Evolutionary conservation across 2,888 invertebrate species (phyloP), one percentile per base, ranked within the genome.

Genomic region (Encarsia formosa): DNA sequence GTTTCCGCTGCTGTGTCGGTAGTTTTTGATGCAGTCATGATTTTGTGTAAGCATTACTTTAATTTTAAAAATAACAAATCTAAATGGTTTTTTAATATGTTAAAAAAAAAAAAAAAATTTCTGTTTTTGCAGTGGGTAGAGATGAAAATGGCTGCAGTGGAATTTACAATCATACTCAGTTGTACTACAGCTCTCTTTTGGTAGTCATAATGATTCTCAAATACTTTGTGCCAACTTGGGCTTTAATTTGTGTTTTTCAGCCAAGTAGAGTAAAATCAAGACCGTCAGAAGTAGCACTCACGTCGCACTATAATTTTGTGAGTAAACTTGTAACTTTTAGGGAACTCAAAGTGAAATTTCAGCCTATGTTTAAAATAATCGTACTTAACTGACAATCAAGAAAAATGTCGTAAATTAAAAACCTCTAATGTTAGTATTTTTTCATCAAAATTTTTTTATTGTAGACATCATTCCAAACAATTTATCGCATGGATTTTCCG

Each of bases 1-100:
- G 60, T 77, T 35, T 77, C 78, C 11, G 77, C 78, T 18, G 61
- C 75, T 22, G 60, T 70, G 38, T 66, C 69, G 13, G 59, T 71
- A 24, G 61, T 66, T 20, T 72, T 68, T 57, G 70, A 72, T 58
- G 63, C 67, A 34, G 60, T 68, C 4, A 68, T 71, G 68, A 60
- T 66, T 40, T 57, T 70, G 39, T 52, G 70, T 71, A 58, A 66
- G 65, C 57, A n/a, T n/a, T n/a, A n/a, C n/a, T n/a, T n/a, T n/a
- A 38, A 40, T 15, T 49, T 24, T 11, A 18, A 18, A 26, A 16
- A 22, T 18, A 31, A 20, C 40, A 18, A 39, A 35, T 9, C 15
- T 19, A 35, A 9, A 41, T 38, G 18, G 11, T 20, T 39, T 35
- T 29, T 29, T 22, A 8, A 45, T 24, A 6, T 13, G 19, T 46